Evolutionary conservation across 2,888 invertebrate species (phyloP), one percentile per base, ranked within the genome.

Genomic region (Xestoiulus laeticollis): DNA sequence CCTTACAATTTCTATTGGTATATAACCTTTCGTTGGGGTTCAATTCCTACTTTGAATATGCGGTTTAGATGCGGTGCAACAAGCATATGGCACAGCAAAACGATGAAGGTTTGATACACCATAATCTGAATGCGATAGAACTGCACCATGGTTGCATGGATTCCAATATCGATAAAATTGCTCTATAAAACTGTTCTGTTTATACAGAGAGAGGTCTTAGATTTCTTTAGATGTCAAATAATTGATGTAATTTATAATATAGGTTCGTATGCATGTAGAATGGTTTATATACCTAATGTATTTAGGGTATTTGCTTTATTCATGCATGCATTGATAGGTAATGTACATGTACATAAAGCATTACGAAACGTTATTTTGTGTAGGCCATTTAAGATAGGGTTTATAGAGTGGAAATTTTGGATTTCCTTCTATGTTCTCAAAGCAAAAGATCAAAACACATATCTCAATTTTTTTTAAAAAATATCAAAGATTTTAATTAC

Each of bases 61-160:
- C 22, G 59, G 59, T 59, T 59, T 59, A 59, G n/a, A 22, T 59
- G 59, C 59, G 59, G 59, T 22, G 59, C 59, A 59, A 59, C 59
- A 59, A 59, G 59, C n/a, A n/a, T 59, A 1, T 22, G n/a, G 59
- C 10, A 22, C 59, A 59, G 59, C 5, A n/a, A 59, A 22, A 59
- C 22, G 22, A n/a, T 10, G 59, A n/a, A n/a, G 59, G 59, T n/a
- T n/a, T 59, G 59, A 59, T 59, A 22, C n/a, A 59, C 59, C n/a
- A 59, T 22, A 59, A n/a, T 59, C 59, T n/a, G 22, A 59, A 59
- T 59, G 59, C 19, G 8, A 5, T 22, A 8, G 59, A 59, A 59
- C n/a, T 59, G n/a, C 59, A 1, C n/a, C n/a, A 5, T 3, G 59
- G 4, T 22, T 68, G 68, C 10, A 68, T 30, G 26, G 68, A 68